Percentiles rank a stretch among this genome's conserved stretches.
These are phyloP conservation scores for Drosophila sechellia DNA, from an alignment of 1,140 invertebrate genomes.

Conservation along the genomic window DNA sequence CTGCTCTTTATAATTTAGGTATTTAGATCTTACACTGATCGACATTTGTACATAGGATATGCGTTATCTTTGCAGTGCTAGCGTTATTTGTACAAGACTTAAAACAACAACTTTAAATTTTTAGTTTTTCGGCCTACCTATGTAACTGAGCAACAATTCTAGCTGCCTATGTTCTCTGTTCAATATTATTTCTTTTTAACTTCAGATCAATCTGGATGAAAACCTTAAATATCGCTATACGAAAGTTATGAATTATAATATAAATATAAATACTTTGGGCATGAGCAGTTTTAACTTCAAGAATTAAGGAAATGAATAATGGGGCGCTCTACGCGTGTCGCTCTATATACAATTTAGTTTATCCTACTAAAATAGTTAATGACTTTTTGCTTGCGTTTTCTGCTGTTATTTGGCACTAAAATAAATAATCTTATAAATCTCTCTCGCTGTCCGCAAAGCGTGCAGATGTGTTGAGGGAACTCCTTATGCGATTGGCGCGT, in stretches of 20 bases:
- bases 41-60: slow-evolving; percentile 42
- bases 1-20: slow-evolving; percentile 25
- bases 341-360: slow-evolving; percentile 38
- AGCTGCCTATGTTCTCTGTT: slow-evolving; percentile 6
- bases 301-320: slow-evolving; percentile 20
- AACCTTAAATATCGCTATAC: slow-evolving; percentile 44
- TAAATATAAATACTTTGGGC: slow-evolving; percentile 78
- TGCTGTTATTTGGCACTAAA: slow-evolving; percentile 71
- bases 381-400: slow-evolving; percentile 64
- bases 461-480: slow-evolving; percentile 49
- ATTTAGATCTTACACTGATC: slow-evolving; percentile 16
- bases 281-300: slow-evolving; percentile 63
- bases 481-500: slow-evolving; percentile 32
- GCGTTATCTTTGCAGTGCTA: slow-evolving; percentile 25
- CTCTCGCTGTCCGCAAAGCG: slow-evolving; percentile 51
- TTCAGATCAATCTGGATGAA: slow-evolving; percentile 41
- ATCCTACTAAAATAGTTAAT: slow-evolving; percentile 65
- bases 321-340: slow-evolving; percentile 17
- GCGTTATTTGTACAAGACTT: slow-evolving; percentile 26
- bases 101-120: neutral
- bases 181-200: slow-evolving; percentile 49
- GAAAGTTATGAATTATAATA: slow-evolving; percentile 38
- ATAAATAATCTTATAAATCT: slow-evolving; percentile 81
- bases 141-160: slow-evolving; percentile 13
- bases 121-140: neutral